Conservation (phyloP, 1,140 invertebrate species). For the Tribolium castaneum region DNA sequence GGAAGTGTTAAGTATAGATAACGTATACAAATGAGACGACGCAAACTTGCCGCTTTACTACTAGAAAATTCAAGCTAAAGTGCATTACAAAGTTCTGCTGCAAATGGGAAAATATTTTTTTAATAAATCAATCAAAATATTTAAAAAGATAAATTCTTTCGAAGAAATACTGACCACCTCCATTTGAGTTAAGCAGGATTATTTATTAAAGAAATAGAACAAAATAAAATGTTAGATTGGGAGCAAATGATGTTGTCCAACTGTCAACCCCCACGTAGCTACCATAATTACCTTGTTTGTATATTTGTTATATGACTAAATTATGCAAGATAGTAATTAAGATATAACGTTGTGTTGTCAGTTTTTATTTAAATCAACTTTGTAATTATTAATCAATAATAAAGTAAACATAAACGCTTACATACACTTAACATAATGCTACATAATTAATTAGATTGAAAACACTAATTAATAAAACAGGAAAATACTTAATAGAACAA, state of each 20-base stretch:
- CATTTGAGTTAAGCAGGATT: background rate
- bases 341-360: background rate
- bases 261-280: background rate
- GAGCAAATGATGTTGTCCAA: background rate
- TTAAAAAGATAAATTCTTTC: background rate
- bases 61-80: background rate
- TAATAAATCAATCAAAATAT: no score
- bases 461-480: background rate
- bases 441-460: background rate
- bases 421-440: background rate
- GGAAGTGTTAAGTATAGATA: slow-evolving; percentile 25
- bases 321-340: background rate
- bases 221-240: background rate
- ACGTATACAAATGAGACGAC: slow-evolving; percentile 7
- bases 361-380: background rate
- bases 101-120: background rate
- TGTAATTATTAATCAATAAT: background rate
- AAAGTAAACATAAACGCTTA: background rate
- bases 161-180: background rate
- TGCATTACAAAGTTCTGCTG: background rate
- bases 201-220: background rate
- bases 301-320: background rate
- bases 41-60: slow-evolving; percentile 5
- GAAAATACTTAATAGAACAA: no score
- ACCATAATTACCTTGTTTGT: background rate